Evolutionary conservation across 2,888 invertebrate species (phyloP).

Genomic region (Brachypalpus laphriformis): DNA sequence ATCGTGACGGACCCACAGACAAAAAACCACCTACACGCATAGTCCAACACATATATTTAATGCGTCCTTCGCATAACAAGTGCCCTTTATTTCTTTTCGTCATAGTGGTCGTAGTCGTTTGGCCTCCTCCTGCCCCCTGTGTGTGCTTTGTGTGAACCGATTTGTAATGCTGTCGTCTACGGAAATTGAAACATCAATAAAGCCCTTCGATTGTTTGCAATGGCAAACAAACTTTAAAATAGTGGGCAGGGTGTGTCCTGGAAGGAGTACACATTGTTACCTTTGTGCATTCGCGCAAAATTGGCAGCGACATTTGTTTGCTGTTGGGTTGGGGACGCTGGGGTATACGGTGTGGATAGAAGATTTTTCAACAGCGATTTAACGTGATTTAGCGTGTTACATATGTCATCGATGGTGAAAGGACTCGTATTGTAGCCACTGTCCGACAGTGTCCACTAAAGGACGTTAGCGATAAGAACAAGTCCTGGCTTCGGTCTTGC

Average conservation of each 20-base stretch:
- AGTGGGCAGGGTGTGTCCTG: not conserved
- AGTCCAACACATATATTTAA: constrained; percentile 34
- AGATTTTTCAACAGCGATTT: constrained; percentile 66
- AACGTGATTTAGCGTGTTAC: constrained; percentile 71
- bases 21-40: constrained; percentile 16
- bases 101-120: constrained; percentile 32
- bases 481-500: not conserved
- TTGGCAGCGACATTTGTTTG: constrained; percentile 62
- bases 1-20: constrained; percentile 10
- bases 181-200: constrained; percentile 78
- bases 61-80: constrained; percentile 50
- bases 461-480: constrained; percentile 48
- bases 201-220: constrained; percentile 71
- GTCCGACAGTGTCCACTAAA: constrained; percentile 20
- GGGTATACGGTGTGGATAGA: constrained; percentile 1
- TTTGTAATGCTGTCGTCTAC: constrained; percentile 77
- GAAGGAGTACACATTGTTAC: constrained; percentile 30
- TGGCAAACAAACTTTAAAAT: constrained; percentile 63
- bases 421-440: constrained; percentile 57
- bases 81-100: constrained; percentile 54
- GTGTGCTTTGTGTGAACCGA: constrained; percentile 70
- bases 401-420: constrained; percentile 67
- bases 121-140: not conserved
- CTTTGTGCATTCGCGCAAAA: constrained; percentile 71
- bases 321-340: too few relatives aligned